Evolutionary conservation across 2,113 vertebrate genomes (phyloP).

Genomic region (Monopterus albus): DNA sequence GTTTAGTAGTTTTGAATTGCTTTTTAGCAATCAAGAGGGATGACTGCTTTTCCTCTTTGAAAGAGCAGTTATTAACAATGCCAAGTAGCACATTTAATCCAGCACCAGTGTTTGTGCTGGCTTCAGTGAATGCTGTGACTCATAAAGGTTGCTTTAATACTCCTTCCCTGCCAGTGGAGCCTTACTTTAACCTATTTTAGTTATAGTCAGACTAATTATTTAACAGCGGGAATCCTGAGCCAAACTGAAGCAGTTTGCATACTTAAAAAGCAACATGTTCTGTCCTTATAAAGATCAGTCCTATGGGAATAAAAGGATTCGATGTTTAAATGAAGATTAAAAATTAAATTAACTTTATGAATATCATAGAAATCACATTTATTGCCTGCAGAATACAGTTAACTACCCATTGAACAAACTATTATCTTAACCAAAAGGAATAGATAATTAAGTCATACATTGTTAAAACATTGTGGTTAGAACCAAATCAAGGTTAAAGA

Average conservation of each 20-base stretch:
- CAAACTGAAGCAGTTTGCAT: conserved; percentile 11
- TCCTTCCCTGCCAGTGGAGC: conserved; percentile 39
- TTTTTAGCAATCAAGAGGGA: conserved; percentile 58
- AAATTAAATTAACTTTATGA: background rate
- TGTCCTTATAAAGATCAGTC: background rate
- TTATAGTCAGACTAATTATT: conserved; percentile 58
- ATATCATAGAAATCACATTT: background rate
- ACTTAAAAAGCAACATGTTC: conserved; percentile 28
- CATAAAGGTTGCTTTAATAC: conserved; percentile 68
- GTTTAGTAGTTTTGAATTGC: conserved; percentile 50
- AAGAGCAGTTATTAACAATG: conserved; percentile 51
- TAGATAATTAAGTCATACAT: background rate
- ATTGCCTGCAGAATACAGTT: background rate
- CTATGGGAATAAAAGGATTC: no score
- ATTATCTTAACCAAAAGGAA: background rate
- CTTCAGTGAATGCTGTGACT: conserved; percentile 59
- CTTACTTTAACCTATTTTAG: conserved; percentile 51
- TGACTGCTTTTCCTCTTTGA: conserved; percentile 62
- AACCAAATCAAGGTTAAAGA: background rate
- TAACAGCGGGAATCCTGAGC: conserved; percentile 34
- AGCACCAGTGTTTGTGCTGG: conserved; percentile 66
- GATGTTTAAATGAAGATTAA: no score
- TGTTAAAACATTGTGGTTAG: background rate
- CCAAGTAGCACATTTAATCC: conserved; percentile 60
- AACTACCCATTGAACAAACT: background rate